Percentiles rank a stretch among this genome's conserved stretches.
Evolutionary conservation across 2,113 vertebrate genomes (phyloP).

Genomic region (Cygnus buccinator): DNA sequence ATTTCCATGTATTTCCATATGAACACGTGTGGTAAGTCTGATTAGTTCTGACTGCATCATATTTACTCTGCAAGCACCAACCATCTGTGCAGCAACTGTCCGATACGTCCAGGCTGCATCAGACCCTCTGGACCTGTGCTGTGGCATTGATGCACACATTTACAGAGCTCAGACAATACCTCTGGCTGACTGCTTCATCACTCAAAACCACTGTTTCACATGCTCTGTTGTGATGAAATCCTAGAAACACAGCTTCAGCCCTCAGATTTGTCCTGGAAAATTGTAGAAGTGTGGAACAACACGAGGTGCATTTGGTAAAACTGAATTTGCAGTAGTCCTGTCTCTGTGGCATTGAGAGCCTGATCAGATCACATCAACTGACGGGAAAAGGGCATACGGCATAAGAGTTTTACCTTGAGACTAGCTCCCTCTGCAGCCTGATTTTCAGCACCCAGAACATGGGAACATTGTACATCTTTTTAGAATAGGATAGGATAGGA

Average conservation of each 20-base stretch:
- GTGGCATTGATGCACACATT: neutral
- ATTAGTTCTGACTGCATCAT: neutral
- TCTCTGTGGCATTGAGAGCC: neutral
- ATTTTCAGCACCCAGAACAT: neutral
- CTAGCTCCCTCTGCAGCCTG: conserved; percentile 55
- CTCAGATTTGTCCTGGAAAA: neutral
- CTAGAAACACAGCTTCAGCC: neutral
- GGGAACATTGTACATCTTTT: fast-evolving
- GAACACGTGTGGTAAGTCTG: neutral
- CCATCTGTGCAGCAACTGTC: conserved; percentile 3
- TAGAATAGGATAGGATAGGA: neutral
- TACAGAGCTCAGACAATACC: neutral
- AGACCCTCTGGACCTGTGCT: neutral
- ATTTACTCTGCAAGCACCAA: neutral
- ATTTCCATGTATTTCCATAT: neutral
- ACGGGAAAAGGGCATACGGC: fast-evolving
- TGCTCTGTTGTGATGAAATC: neutral
- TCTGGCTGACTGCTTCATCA: neutral
- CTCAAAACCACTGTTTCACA: neutral
- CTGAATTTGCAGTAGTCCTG: neutral
- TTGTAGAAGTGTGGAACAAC: neutral
- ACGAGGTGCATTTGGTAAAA: neutral
- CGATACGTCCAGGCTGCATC: neutral
- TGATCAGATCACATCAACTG: neutral
- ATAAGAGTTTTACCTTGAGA: neutral